A percentile compares a stretch with the other conserved stretches of the same genome.
Evolutionary conservation across 2,888 invertebrate species (phyloP).

Genomic region (Andrena hattorfiana): DNA sequence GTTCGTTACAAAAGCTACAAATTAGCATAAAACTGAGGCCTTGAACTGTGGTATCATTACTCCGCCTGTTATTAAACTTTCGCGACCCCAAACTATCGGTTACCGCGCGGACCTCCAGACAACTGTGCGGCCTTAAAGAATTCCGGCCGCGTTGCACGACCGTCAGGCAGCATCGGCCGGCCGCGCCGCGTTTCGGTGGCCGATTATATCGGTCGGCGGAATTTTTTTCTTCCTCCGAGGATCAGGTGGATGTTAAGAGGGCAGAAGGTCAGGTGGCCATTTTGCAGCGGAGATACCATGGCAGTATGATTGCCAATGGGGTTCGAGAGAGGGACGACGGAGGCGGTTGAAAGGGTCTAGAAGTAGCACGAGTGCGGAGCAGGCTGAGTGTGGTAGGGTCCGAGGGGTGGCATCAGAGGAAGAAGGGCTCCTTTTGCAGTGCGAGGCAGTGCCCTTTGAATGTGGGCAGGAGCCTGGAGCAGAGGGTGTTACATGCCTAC

Average conservation of each 20-base stretch:
- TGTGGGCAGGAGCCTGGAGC: slow-evolving; percentile 70
- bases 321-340: slow-evolving; percentile 69
- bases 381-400: slow-evolving; percentile 64
- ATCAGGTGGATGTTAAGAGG: slow-evolving; percentile 46
- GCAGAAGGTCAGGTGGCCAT: slow-evolving; percentile 78
- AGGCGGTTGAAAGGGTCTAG: slow-evolving; percentile 68
- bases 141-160: not conserved
- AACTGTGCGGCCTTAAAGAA: not conserved
- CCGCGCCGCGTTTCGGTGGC: not conserved
- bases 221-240: not conserved
- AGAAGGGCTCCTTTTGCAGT: slow-evolving; percentile 72
- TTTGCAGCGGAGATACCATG: slow-evolving; percentile 78
- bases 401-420: slow-evolving; percentile 73
- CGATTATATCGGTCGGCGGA: not conserved
- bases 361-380: slow-evolving; percentile 63
- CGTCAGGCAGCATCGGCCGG: not conserved
- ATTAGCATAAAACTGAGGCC: not conserved
- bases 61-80: not conserved
- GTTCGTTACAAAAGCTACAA: not conserved
- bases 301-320: slow-evolving; percentile 77
- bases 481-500: slow-evolving; percentile 72
- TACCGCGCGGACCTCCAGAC: slow-evolving; percentile 11
- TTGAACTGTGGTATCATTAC: not conserved
- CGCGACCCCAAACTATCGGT: slow-evolving; percentile 4
- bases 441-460: slow-evolving; percentile 73